Evolutionary conservation across 2,113 vertebrate genomes (phyloP).

Genomic region (Hydrolagus affinis): DNA sequence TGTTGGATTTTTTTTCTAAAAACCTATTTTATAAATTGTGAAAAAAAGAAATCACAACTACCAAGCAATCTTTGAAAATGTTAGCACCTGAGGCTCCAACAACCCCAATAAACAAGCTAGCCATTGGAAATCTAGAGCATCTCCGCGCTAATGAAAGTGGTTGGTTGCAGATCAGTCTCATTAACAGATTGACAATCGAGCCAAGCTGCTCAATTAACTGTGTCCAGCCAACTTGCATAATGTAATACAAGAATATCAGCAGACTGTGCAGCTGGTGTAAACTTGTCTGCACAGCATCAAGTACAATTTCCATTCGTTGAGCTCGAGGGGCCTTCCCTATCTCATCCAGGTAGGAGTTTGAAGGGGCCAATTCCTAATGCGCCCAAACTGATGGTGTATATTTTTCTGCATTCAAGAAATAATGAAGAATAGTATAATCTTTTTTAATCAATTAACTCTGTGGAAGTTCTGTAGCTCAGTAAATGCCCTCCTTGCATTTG

Average conservation of each 20-base stretch:
- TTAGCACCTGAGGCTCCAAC: too few relatives aligned
- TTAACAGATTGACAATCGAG: constrained; percentile 1
- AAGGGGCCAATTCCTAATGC: not conserved
- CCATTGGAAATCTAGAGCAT: too few relatives aligned
- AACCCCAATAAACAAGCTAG: too few relatives aligned
- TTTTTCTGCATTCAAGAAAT: too few relatives aligned
- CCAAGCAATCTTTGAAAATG: too few relatives aligned
- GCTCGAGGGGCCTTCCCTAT: not conserved
- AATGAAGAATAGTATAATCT: not conserved
- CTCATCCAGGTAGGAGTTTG: not conserved
- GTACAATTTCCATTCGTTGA: not conserved
- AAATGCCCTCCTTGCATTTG: not conserved
- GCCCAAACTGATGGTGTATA: too few relatives aligned
- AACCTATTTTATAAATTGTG: too few relatives aligned
- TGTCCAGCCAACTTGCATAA: not conserved
- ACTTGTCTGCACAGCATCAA: not conserved
- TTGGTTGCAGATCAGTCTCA: not conserved
- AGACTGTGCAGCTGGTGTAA: not conserved
- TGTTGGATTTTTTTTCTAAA: too few relatives aligned
- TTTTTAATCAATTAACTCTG: not conserved
- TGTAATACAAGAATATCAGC: not conserved
- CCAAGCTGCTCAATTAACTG: not conserved
- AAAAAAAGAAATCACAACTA: too few relatives aligned
- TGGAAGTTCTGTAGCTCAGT: not conserved
- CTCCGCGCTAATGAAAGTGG: not conserved